Evolutionary conservation across 2,888 invertebrate species (phyloP).

Genomic region (Caenorhabditis sinica): DNA sequence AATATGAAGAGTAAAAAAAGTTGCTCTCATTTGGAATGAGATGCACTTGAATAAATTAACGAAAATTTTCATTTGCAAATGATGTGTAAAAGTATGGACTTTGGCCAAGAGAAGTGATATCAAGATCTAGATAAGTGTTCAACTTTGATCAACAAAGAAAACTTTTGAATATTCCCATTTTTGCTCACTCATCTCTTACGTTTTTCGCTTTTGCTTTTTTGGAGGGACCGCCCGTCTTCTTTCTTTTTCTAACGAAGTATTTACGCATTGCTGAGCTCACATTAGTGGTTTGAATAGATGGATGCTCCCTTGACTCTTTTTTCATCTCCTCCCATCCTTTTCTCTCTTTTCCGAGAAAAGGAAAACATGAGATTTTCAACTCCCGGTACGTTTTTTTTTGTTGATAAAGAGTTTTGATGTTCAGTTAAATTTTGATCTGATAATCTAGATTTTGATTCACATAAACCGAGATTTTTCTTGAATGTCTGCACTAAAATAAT

Average conservation of each 20-base stretch:
- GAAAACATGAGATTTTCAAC: conserved; percentile 7
- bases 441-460: too few relatives aligned
- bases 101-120: background rate
- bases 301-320: conserved; percentile 41
- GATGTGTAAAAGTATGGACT: background rate
- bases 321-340: background rate
- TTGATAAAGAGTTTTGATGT: conserved; percentile 7
- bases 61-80: background rate
- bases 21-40: conserved; percentile 15
- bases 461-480: too few relatives aligned
- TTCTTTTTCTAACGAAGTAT: conserved; percentile 49
- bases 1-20: background rate
- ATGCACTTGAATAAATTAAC: conserved; percentile 40
- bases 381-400: background rate
- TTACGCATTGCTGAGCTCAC: conserved; percentile 61
- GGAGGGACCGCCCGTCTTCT: conserved; percentile 20
- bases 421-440: too few relatives aligned
- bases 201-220: conserved; percentile 14
- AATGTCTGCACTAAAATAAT: too few relatives aligned
- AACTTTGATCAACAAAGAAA: background rate
- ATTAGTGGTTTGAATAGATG: conserved; percentile 60
- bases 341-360: background rate
- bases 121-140: background rate
- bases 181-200: conserved; percentile 21
- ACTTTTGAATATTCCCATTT: background rate